phyloP scores from a whole-genome alignment of 2,888 invertebrate species.

The Leuctra nigra region DNA sequence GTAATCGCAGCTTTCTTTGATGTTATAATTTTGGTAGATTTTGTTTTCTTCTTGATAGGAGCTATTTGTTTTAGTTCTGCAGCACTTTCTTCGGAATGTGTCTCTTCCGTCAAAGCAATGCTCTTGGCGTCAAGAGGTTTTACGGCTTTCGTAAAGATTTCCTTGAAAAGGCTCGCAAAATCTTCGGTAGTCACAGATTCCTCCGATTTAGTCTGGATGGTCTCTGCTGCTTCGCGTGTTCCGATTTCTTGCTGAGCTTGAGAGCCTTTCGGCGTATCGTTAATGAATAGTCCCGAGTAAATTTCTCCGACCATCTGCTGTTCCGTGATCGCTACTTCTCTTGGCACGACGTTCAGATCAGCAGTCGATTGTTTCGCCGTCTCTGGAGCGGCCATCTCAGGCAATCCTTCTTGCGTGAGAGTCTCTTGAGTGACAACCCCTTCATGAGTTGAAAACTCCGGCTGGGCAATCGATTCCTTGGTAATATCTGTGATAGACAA shows the following conservation, averaged over 20 bases:
- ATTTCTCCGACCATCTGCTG: slow-evolving; percentile 19
- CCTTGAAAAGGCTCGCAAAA: slow-evolving; percentile 2
- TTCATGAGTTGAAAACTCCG: background rate
- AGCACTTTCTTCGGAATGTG: background rate
- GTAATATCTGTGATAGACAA: slow-evolving; percentile 1
- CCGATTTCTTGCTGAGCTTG: slow-evolving; percentile 22
- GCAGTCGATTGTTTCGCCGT: background rate
- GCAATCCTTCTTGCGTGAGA: background rate
- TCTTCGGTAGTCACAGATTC: slow-evolving; percentile 16
- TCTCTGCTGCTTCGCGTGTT: slow-evolving; percentile 20
- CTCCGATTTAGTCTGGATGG: slow-evolving; percentile 18
- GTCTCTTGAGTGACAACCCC: background rate
- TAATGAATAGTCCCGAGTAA: background rate
- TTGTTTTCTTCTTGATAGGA: background rate
- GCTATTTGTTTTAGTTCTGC: background rate
- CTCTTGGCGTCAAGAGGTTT: slow-evolving; percentile 6
- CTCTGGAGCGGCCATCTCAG: background rate
- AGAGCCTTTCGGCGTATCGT: slow-evolving; percentile 14
- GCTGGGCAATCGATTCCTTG: slow-evolving; percentile 8
- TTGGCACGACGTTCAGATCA: background rate
- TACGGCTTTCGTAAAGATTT: background rate
- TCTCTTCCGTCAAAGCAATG: slow-evolving; percentile 18
- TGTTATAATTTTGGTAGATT: background rate
- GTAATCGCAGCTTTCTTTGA: background rate
- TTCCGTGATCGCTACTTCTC: slow-evolving; percentile 19